Conservation (phyloP, 2,888 invertebrate species). For the Seira ritae region DNA sequence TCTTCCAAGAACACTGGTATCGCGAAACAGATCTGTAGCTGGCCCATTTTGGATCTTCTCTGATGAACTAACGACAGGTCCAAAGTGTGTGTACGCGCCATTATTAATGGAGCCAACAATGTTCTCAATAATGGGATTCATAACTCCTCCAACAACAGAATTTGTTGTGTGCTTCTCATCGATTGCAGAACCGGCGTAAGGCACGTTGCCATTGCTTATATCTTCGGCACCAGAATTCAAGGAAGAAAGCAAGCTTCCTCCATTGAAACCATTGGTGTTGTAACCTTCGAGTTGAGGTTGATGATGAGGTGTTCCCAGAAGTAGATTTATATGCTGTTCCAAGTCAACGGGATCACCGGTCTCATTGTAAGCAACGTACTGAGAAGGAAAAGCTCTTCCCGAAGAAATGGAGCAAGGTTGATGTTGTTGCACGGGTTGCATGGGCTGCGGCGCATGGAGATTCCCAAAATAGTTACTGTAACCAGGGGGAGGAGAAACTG, state of each 20-base stretch:
- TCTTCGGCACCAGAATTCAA: neutral
- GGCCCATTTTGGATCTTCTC: conserved; percentile 4
- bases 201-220: neutral
- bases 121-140: conserved; percentile 72
- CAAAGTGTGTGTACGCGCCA: conserved; percentile 73
- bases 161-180: neutral
- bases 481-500: conserved; percentile 43
- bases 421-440: neutral
- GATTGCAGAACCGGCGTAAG: no score
- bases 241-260: neutral
- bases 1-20: conserved; percentile 8
- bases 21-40: conserved; percentile 28
- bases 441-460: neutral
- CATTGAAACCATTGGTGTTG: neutral
- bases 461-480: conserved; percentile 39
- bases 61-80: conserved; percentile 40
- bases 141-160: conserved; percentile 30
- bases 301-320: conserved; percentile 20
- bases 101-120: conserved; percentile 71
- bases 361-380: conserved; percentile 33
- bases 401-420: no score
- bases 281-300: neutral
- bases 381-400: conserved; percentile 9
- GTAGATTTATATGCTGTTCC: conserved; percentile 13
- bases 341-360: conserved; percentile 47